phyloP scores from a whole-genome alignment of 2,797 vertebrate genomes.

The Ispidina picta region DNA sequence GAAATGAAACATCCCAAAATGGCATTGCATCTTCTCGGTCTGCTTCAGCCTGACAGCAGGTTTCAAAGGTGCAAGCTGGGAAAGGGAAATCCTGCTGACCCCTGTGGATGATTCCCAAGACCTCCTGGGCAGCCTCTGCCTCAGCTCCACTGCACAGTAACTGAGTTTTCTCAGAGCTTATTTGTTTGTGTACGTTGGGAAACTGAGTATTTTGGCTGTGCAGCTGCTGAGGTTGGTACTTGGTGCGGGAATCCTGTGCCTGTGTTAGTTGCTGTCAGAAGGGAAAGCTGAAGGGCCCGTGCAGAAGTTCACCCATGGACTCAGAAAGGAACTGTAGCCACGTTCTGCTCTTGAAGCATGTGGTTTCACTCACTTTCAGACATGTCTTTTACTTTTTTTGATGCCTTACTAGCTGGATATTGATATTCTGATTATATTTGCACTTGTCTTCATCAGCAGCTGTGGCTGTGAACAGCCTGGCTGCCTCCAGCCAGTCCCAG shows the following conservation, averaged over 20 bases:
- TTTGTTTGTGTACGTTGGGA: background rate
- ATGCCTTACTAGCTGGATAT: background rate
- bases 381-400: accelerated
- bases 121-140: accelerated
- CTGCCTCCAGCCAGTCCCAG: accelerated
- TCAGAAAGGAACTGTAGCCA: accelerated
- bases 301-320: background rate
- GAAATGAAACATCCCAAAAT: background rate
- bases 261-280: background rate
- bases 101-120: background rate
- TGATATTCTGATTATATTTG: background rate
- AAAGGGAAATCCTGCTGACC: background rate
- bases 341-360: background rate
- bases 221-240: background rate
- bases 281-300: accelerated
- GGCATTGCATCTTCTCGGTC: background rate
- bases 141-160: background rate
- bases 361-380: background rate
- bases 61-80: background rate
- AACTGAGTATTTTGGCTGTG: background rate
- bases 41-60: accelerated
- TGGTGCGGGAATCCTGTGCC: background rate
- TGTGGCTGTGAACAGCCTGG: too few species aligned
- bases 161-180: accelerated
- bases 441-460: accelerated